Percentiles rank a stretch among this genome's conserved stretches.
phyloP scores from a whole-genome alignment of 2,888 invertebrate genomes.

The Synanthedon formicaeformis region DNA sequence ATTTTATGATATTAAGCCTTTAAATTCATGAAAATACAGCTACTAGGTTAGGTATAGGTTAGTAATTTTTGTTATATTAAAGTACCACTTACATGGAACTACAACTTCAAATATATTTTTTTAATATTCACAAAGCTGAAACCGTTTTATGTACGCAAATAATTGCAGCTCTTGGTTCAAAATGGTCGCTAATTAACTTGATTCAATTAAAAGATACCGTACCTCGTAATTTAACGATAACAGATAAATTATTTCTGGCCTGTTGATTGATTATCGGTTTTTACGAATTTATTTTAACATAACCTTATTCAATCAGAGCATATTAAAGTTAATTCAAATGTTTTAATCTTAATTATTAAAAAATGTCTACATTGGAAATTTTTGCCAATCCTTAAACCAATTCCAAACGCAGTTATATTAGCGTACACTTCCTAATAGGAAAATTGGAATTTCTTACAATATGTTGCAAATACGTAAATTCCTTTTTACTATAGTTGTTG shows the following conservation, averaged over 20 bases:
- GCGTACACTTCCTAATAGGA: too few relatives aligned
- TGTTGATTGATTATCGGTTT: background rate
- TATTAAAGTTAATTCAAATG: background rate
- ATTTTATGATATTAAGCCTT: too few relatives aligned
- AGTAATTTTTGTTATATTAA: too few relatives aligned
- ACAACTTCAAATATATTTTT: slow-evolving; percentile 4
- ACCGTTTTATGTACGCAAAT: background rate
- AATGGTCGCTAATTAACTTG: background rate
- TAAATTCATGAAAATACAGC: too few relatives aligned
- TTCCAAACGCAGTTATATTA: too few relatives aligned
- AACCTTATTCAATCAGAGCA: background rate
- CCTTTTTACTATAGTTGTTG: too few relatives aligned
- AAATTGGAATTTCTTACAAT: too few relatives aligned
- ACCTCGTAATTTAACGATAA: background rate
- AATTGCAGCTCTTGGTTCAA: background rate
- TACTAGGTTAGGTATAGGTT: too few relatives aligned
- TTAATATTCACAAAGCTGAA: too few relatives aligned
- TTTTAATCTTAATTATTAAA: background rate
- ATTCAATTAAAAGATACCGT: background rate
- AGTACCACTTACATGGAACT: too few relatives aligned
- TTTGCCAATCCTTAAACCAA: background rate
- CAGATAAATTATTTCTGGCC: background rate
- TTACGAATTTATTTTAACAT: background rate
- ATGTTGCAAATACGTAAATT: too few relatives aligned
- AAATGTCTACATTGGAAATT: background rate